These are phyloP conservation scores for Lasioglossum figueresi DNA, from an alignment of 2,888 invertebrate genomes.

Conservation along the genomic window DNA sequence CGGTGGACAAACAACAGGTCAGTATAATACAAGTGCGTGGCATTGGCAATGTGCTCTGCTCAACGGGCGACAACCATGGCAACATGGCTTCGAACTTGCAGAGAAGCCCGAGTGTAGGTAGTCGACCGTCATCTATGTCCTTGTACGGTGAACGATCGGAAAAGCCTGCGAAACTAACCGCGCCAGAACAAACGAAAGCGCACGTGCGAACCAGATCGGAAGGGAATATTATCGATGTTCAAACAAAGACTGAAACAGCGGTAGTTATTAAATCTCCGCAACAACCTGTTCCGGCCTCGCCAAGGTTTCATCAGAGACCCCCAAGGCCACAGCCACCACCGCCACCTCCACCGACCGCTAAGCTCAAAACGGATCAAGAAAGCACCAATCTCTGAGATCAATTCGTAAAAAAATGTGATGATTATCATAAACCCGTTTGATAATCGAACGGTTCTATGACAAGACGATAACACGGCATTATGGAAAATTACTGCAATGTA, in stretches of 20 bases:
- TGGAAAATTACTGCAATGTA: constrained; percentile 5
- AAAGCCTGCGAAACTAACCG: constrained; percentile 76
- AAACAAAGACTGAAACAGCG: constrained; percentile 79
- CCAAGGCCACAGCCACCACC: constrained; percentile 83
- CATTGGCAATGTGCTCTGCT: constrained; percentile 66
- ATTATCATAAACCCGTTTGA: constrained; percentile 42
- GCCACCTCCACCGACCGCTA: constrained; percentile 78
- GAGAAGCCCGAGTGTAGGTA: constrained; percentile 83
- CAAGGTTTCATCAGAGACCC: constrained; percentile 79
- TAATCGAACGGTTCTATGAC: constrained; percentile 45
- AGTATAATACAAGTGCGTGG: constrained; percentile 87
- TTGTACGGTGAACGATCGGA: constrained; percentile 77
- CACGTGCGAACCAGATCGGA: constrained; percentile 85
- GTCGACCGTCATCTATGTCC: constrained; percentile 81
- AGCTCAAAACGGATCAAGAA: constrained; percentile 80
- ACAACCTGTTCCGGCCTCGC: constrained; percentile 78
- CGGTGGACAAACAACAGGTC: constrained; percentile 91
- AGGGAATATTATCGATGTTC: constrained; percentile 87
- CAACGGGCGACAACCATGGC: constrained; percentile 77
- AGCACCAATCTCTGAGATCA: constrained; percentile 80
- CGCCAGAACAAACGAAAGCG: constrained; percentile 77
- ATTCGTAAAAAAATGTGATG: constrained; percentile 38
- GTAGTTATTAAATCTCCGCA: constrained; percentile 77
- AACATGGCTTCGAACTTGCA: constrained; percentile 82
- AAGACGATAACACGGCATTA: constrained; percentile 38